Base-by-base conservation (phyloP, 2,113 vertebrate genomes). In the Tragelaphus strepsiceros region DNA sequence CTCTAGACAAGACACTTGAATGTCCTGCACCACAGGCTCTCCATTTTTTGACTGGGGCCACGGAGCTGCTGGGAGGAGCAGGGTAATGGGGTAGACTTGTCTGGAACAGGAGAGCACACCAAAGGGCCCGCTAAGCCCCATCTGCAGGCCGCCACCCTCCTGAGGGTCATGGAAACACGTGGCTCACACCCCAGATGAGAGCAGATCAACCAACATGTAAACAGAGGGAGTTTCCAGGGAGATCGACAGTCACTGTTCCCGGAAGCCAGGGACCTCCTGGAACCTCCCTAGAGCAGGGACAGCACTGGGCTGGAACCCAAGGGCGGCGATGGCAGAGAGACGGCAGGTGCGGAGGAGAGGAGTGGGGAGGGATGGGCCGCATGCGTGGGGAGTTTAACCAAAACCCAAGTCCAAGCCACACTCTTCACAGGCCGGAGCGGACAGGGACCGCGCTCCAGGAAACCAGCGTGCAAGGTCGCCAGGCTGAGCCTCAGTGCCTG, bases 361-460 rank as follows among this genome's bases (percentile, higher is more conserved):
- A 51, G 49, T 28, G 0, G 0, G 1, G 39, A 24, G 12, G 85
- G 4, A 59, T 0, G 8, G 71, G 22, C 53, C 22, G 4, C 1
- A 0, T 17, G 88, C 67, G 8, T 2, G 5, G 24, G 28, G 15
- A n/a, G 17, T 17, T 53, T 32, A 82, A 39, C 19, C 13, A 11
- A 67, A 74, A 51, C 10, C 32, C 17, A 74, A 39, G 4, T 5
- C 19, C 22, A 39, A 61, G 8, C 58, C 17, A 11, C 4, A 1
- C 7, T 10, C 39, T 59, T 67, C 26, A 67, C 26, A 15, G 9
- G 49, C 35, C 0, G 16, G 3, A 26, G 32, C 7, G 1, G 9
- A 0, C 1, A 71, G 24, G 32, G 43, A 30, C 24, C 3, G 2
- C 3, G 2, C 13, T 1, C 1, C 2, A 16, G 43, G 13, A 6